Evolutionary conservation across 2,888 invertebrate genomes (phyloP), one percentile per base, ranked within the genome.

Genomic region (Leuctra nigra): DNA sequence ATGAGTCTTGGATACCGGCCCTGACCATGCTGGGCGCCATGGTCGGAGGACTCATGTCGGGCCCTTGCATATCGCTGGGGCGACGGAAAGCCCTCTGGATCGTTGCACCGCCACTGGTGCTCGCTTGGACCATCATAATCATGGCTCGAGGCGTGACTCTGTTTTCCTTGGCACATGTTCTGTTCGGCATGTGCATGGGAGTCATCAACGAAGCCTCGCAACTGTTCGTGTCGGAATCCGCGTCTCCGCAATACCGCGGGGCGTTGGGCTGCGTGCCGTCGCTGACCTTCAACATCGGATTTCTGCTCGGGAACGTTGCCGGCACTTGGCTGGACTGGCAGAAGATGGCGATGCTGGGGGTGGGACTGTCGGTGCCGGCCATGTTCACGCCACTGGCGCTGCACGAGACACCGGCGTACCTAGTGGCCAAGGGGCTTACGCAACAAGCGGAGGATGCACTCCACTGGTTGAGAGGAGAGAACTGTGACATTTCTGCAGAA

Each of bases 271-370:
- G 61, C 24, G 54, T 61, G 18, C 62, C 62, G 7, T 39, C 58
- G 6, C 55, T 62, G n/a, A 62, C 61, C 61, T 62, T 61, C 41
- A 61, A 61, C 29, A 41, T 59, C n/a, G 62, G 62, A 11, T 61
- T 57, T 9, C 57, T 62, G 16, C 4, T 54, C 4, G 54, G 59
- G 41, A 60, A 60, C 36, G 35, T 53, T 4, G 62, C 62, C 16
- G 61, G 61, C 9, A 53, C 57, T 4, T 62, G 58, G 56, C 53
- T 62, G 9, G 20, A 52, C 20, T 62, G 62, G 62, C 41, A 57
- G 18, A 22, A 59, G 9, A 56, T 62, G 47, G 62, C 61, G 4
- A n/a, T 61, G 35, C 61, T 61, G 50, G 61, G 62, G 4, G 53
- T 35, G 24, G 53, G 23, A 4, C 48, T 62, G 1, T 47, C 62